A percentile compares a stretch with the other conserved stretches of the same genome.
Conservation (phyloP, 2,113 vertebrate species). For the Apistogramma diplotaenia region DNA sequence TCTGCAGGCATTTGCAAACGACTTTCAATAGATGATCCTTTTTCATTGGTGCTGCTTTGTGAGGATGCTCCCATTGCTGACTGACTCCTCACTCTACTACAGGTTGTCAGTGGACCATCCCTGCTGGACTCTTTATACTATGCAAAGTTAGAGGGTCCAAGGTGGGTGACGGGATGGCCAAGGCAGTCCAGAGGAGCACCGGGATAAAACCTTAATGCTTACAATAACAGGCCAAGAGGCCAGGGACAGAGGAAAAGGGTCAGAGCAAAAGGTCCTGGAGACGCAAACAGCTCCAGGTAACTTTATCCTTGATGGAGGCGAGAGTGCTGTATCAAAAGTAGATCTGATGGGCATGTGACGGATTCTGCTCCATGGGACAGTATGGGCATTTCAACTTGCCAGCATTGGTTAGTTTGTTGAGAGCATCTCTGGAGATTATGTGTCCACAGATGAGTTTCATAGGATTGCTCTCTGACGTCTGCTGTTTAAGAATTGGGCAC, state of each 20-base stretch:
- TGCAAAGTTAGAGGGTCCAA: conserved; percentile 53
- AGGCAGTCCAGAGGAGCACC: conserved; percentile 59
- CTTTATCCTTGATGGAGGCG: conserved; percentile 52
- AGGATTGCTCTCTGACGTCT: conserved; percentile 88
- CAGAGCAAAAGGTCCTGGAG: conserved; percentile 61
- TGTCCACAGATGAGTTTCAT: conserved; percentile 92
- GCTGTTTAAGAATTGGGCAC: conserved; percentile 88
- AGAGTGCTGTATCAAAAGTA: conserved; percentile 82
- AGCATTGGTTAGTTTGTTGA: conserved; percentile 90
- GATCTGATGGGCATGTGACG: conserved; percentile 89
- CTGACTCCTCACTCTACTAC: conserved; percentile 54
- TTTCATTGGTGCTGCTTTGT: conserved; percentile 48
- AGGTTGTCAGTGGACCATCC: conserved; percentile 46
- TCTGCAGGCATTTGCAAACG: conserved; percentile 66
- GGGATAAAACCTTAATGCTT: conserved; percentile 65
- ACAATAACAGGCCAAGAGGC: conserved; percentile 56
- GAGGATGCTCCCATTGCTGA: conserved; percentile 37
- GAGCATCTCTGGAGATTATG: conserved; percentile 88
- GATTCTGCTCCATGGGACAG: conserved; percentile 92
- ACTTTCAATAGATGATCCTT: conserved; percentile 62
- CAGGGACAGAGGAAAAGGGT: conserved; percentile 46
- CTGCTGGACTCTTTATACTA: conserved; percentile 62
- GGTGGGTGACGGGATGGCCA: conserved; percentile 41
- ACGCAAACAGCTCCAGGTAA: conserved; percentile 54
- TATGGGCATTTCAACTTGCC: conserved; percentile 93